Evolutionary conservation across 2,113 vertebrate species (phyloP), one percentile per base, ranked within the genome.

Genomic region (Scomber japonicus): DNA sequence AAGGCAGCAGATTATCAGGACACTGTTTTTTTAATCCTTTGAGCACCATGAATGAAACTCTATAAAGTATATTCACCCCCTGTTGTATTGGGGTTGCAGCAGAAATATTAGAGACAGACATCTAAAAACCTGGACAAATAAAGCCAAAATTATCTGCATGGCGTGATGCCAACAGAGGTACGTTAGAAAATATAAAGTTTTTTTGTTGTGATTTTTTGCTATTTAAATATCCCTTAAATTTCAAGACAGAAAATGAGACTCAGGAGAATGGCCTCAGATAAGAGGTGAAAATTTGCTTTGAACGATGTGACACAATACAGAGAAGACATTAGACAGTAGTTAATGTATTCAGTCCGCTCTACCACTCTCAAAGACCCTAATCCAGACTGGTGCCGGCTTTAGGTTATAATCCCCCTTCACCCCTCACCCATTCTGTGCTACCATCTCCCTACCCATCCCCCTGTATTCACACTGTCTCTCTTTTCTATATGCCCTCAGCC

Each of bases 351-450:
- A 45, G 61, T 86, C 80, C 88, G 75, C 61, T 82, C 66, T 71
- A 55, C 31, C 61, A 61, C 40, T 70, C 46, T 81, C 31, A 63
- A 53, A 80, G 35, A n/a, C 45, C 61, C 27, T 83, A 85, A 86
- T 83, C 91, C 86, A 73, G 84, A 84, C 81, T 74, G 78, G 73
- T 86, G 79, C 79, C 5, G 57, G 75, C 40, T 85, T 90, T 84
- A 70, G 74, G 21, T 67, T 83, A 67, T 92, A 92, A 89, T 86
- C 88, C 78, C 77, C 54, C 70, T 65, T 75, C 44, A 79, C 74
- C 84, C 87, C 71, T 68, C 80, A 77, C 74, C 76, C 80, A 82
- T 71, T 69, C 74, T 80, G 35, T 60, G 46, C 66, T 67, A 2
- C 56, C 51, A 31, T 77, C 59, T 76, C 46, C 57, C 40, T 21